Evolutionary conservation across 2,113 vertebrate species (phyloP).

Genomic region (Syngnathus scovelli): DNA sequence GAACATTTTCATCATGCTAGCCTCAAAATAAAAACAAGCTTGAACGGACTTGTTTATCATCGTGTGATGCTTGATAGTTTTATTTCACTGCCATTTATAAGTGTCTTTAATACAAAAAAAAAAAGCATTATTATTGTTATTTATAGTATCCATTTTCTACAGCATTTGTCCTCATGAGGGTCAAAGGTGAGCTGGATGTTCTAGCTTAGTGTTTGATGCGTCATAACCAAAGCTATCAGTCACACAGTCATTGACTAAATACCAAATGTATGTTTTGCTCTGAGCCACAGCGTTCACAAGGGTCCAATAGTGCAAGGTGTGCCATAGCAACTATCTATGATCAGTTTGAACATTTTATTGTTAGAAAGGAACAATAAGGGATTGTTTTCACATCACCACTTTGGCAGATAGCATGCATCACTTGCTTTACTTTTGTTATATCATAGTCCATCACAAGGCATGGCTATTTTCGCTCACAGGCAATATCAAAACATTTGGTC

Average conservation of each 20-base stretch:
- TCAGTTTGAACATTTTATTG: slow-evolving; percentile 19
- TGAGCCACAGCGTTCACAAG: not conserved
- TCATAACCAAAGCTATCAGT: slow-evolving; percentile 33
- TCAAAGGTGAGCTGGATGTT: too few species aligned
- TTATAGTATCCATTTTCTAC: too few species aligned
- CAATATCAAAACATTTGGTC: slow-evolving; percentile 4
- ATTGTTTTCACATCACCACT: slow-evolving; percentile 56
- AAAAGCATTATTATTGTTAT: too few species aligned
- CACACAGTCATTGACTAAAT: slow-evolving; percentile 14
- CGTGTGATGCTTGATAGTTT: too few species aligned
- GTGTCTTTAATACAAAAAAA: too few species aligned
- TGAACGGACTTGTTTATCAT: too few species aligned
- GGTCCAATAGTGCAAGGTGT: not conserved
- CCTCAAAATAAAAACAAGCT: too few species aligned
- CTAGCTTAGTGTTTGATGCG: slow-evolving; percentile 14
- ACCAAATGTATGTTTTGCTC: not conserved
- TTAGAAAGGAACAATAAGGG: slow-evolving; percentile 51
- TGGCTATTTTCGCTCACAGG: slow-evolving; percentile 36
- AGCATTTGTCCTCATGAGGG: too few species aligned
- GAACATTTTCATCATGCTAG: too few species aligned
- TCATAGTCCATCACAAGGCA: slow-evolving; percentile 15
- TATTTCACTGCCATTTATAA: too few species aligned
- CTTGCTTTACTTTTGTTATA: slow-evolving; percentile 46
- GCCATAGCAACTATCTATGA: slow-evolving; percentile 29
- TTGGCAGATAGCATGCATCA: slow-evolving; percentile 49